Conservation (phyloP, 92 coral and sea anemone genomes). For the Phenganax subtilis region DNA sequence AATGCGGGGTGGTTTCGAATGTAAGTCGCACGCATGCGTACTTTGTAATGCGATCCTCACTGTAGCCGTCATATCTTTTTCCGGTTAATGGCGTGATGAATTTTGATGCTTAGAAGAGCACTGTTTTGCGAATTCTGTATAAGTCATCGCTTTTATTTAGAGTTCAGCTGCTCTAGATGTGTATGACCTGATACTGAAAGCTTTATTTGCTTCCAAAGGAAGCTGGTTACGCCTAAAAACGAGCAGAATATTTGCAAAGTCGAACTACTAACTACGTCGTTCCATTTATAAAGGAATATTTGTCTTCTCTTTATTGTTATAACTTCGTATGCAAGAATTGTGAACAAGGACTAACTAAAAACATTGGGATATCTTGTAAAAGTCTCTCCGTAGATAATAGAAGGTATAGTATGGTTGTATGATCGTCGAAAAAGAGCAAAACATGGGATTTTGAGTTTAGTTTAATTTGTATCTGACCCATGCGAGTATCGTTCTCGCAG, state of each 20-base stretch:
- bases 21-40: slow-evolving; percentile 25
- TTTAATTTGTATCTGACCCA: neutral
- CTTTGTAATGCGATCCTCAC: slow-evolving; percentile 22
- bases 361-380: neutral
- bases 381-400: slow-evolving; percentile 11
- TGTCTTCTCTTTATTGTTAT: slow-evolving; percentile 20
- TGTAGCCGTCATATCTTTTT: slow-evolving; percentile 37
- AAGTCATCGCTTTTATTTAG: slow-evolving; percentile 39
- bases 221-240: slow-evolving; percentile 56
- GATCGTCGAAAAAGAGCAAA: neutral
- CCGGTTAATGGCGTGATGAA: slow-evolving; percentile 45
- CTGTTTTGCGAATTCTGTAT: slow-evolving; percentile 38
- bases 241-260: neutral
- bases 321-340: slow-evolving; percentile 32
- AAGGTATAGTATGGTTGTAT: neutral
- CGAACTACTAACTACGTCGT: slow-evolving; percentile 23
- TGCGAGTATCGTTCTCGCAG: neutral
- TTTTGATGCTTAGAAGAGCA: slow-evolving; percentile 44
- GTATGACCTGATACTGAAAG: slow-evolving; percentile 69
- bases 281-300: slow-evolving; percentile 17
- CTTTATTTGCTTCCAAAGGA: slow-evolving; percentile 94
- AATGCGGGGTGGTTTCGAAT: neutral
- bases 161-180: slow-evolving; percentile 46
- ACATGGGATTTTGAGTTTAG: neutral
- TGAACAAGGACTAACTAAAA: neutral